Percentiles rank a stretch among this genome's conserved stretches.
Evolutionary conservation across 2,797 vertebrate genomes (phyloP).

Genomic region (Clarias pachynema): DNA sequence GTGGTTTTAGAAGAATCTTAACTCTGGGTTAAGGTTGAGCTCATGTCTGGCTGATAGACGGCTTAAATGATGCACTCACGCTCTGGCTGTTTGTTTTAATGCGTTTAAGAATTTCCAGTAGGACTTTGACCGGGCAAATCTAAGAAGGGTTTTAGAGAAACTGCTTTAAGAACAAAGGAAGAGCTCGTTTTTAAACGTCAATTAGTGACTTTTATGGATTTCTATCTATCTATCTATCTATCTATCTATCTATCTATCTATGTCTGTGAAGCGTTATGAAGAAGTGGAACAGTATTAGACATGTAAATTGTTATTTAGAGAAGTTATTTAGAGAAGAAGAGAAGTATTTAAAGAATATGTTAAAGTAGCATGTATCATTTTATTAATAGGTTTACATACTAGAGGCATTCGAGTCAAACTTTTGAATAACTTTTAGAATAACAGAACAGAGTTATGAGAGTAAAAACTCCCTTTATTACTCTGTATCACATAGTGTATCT

Average conservation of each 20-base stretch:
- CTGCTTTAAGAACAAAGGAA: neutral
- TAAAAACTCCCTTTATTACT: too few species aligned
- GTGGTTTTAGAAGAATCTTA: conserved; percentile 9
- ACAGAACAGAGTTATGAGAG: too few species aligned
- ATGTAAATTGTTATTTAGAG: neutral
- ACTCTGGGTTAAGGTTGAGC: neutral
- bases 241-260: too few species aligned
- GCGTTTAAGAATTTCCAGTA: neutral
- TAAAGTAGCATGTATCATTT: neutral
- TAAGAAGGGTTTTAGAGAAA: neutral
- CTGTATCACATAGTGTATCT: too few species aligned
- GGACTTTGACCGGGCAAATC: neutral
- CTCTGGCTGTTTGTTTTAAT: neutral
- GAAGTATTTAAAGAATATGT: neutral
- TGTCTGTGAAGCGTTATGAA: neutral
- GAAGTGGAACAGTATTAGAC: neutral
- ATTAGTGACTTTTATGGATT: neutral
- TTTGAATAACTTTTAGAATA: too few species aligned
- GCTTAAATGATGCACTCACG: neutral
- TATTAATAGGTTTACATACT: too few species aligned
- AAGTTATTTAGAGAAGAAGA: neutral
- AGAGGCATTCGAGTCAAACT: too few species aligned
- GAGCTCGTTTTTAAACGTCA: neutral
- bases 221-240: neutral
- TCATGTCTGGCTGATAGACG: conserved; percentile 3